Evolutionary conservation across 2,888 invertebrate species (phyloP).

Genomic region (Synergus itoensis): DNA sequence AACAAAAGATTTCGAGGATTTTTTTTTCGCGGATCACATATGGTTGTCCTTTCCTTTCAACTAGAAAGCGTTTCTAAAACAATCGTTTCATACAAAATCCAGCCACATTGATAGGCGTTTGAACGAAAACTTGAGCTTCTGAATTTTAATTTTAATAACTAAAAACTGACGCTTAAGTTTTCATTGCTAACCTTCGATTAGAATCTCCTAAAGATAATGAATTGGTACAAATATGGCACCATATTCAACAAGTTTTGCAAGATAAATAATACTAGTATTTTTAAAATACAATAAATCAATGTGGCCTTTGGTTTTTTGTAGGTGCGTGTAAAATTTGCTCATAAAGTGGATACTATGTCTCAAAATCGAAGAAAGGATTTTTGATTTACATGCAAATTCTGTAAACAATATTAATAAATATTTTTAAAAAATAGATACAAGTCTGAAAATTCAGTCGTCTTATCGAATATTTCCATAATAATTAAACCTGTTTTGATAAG

Average conservation of each 20-base stretch:
- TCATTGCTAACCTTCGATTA: conserved; percentile 64
- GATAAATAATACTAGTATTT: not conserved
- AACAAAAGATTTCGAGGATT: conserved; percentile 36
- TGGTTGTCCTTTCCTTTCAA: conserved; percentile 15
- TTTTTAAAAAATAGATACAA: conserved; percentile 54
- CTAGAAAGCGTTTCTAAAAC: conserved; percentile 52
- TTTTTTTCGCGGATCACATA: conserved; percentile 5
- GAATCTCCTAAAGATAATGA: conserved; percentile 59
- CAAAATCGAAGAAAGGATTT: not conserved
- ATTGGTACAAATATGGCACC: conserved; percentile 48
- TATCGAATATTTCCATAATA: conserved; percentile 62
- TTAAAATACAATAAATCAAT: not conserved
- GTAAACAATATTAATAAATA: conserved; percentile 45
- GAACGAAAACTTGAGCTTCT: not conserved
- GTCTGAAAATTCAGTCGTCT: conserved; percentile 59
- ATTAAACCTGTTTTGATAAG: conserved; percentile 59
- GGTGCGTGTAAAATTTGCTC: not conserved
- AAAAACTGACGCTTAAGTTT: conserved; percentile 29
- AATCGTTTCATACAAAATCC: conserved; percentile 41
- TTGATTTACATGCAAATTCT: not conserved
- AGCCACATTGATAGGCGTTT: conserved; percentile 13
- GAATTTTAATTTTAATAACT: not conserved
- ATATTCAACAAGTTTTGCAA: conserved; percentile 52
- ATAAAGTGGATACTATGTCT: conserved; percentile 15
- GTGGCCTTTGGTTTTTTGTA: not conserved